A percentile compares a stretch with the other conserved stretches of the same genome.
These are phyloP conservation scores for Solea senegalensis DNA, from an alignment of 2,113 vertebrate genomes.

Conservation along the genomic window DNA sequence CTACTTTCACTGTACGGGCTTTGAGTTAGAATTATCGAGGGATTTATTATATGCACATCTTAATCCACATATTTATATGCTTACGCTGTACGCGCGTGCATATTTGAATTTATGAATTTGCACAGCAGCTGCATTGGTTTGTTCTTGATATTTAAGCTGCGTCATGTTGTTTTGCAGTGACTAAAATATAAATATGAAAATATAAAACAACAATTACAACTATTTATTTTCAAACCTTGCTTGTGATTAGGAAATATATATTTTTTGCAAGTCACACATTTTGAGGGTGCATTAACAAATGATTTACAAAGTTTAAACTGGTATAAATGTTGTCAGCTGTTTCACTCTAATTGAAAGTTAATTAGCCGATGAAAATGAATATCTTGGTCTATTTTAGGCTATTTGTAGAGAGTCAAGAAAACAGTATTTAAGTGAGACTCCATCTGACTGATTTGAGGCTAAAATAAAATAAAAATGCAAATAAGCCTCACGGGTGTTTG, in stretches of 20 bases:
- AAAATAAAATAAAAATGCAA: not conserved
- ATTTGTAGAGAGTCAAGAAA: not conserved
- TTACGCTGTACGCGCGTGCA: too few species aligned
- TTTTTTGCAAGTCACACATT: too few species aligned
- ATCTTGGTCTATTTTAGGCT: not conserved
- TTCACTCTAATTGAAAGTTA: too few species aligned
- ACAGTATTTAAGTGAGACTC: not conserved
- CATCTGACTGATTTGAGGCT: not conserved
- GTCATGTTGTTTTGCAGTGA: not conserved
- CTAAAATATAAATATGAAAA: not conserved
- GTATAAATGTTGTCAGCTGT: too few species aligned
- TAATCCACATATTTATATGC: not conserved
- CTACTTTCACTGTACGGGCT: conserved; percentile 15
- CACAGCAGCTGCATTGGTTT: not conserved
- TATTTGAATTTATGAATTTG: too few species aligned
- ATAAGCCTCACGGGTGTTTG: conserved; percentile 3
- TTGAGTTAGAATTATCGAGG: not conserved
- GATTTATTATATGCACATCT: not conserved
- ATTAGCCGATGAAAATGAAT: not conserved
- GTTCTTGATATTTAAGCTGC: not conserved
- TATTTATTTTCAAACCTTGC: not conserved
- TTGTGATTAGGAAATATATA: not conserved
- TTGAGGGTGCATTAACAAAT: too few species aligned
- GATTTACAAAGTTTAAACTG: too few species aligned
- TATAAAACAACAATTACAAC: not conserved